Base-by-base conservation (phyloP, 2,113 vertebrate species). In the Saguinus midas region DNA sequence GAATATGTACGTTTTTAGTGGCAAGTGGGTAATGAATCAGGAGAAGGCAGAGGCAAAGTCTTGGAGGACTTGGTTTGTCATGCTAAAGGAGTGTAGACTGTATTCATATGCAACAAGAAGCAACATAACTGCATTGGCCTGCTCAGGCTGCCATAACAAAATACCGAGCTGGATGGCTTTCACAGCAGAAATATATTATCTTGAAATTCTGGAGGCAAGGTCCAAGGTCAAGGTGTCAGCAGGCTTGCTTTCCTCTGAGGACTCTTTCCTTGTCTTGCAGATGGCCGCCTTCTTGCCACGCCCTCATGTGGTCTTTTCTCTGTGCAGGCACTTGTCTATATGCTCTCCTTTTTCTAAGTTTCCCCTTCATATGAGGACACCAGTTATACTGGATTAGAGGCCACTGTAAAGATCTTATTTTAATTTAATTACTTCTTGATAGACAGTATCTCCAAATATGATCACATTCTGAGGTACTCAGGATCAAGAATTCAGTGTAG, bases 41-140 rank as follows among this genome's bases (percentile, higher is more conserved):
- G 14, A 88, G 21, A 20, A 72, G 18, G 25, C 35, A 16, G 7
- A 29, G 43, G 7, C 40, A 12, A 52, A 4, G 10, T 45, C 40
- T 45, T 17, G 6, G 40, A 86, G 13, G 45, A 45, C 1, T n/a
- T 48, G 6, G 11, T 75, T 52, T 4, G 8, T 78, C 57, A 0
- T 11, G 17, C 10, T 35, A 16, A 40, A 23, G 20, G 37, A 52
- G 25, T 52, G 32, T 55, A 43, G 40, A 72, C 5, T 50, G 21
- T 40, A 58, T 55, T 86, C 58, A 9, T 40, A 5, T 32, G 3
- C 10, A 9, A 2, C 16, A 68, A 79, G 43, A 48, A 0, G 20
- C 13, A 14, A 5, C 3, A 3, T 2, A 2, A 7, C 9, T 48
- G 6, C 1, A 2, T 27, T 40, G 6, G 6, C 27, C 20, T 32